phyloP scores from a whole-genome alignment of 2,797 vertebrate species.

The Borostomias antarcticus region DNA sequence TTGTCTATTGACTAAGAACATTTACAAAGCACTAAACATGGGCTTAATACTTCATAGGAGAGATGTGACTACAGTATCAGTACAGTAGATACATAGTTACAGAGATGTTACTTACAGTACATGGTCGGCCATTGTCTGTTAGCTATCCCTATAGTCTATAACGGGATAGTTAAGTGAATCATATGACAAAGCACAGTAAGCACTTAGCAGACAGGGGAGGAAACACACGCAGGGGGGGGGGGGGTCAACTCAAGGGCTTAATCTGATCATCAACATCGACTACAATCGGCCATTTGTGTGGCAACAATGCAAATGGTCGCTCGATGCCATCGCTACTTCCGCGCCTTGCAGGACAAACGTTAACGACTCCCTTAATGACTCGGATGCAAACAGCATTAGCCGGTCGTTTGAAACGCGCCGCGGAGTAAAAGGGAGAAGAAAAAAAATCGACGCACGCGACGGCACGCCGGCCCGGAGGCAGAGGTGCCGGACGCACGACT shows the following conservation, averaged over 20 bases:
- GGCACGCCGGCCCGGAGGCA: conserved; percentile 46
- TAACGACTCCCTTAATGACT: conserved; percentile 46
- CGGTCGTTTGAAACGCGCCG: conserved; percentile 40
- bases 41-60: too few species aligned
- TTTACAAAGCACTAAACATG: too few species aligned
- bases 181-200: too few species aligned
- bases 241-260: conserved; percentile 33
- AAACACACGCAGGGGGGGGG: conserved; percentile 36
- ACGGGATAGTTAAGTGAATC: too few species aligned
- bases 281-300: conserved; percentile 44
- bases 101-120: too few species aligned
- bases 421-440: conserved; percentile 16
- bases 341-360: background rate
- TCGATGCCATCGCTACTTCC: conserved; percentile 24
- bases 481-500: conserved; percentile 44
- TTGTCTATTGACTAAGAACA: too few species aligned
- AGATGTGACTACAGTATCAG: too few species aligned
- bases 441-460: conserved; percentile 15
- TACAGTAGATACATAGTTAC: too few species aligned
- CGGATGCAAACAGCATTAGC: conserved; percentile 50
- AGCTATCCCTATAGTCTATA: too few species aligned
- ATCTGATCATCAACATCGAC: conserved; percentile 44
- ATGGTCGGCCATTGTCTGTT: too few species aligned
- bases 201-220: conserved; percentile 29
- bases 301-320: conserved; percentile 30